Conservation (phyloP, 1,140 invertebrate species). For the Caenorhabditis tropicalis region DNA sequence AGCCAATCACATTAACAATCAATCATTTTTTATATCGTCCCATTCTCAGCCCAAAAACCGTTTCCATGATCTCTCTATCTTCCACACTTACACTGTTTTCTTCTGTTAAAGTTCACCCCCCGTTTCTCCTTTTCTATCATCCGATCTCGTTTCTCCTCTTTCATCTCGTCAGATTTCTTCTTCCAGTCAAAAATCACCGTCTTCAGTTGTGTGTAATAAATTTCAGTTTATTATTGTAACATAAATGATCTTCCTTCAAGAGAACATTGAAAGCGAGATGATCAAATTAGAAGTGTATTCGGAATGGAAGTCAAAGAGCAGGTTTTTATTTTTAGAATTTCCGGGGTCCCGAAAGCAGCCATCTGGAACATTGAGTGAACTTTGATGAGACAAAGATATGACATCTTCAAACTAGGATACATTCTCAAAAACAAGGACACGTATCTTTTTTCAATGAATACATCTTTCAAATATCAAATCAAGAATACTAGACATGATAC, state of each 20-base stretch:
- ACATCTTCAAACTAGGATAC: neutral
- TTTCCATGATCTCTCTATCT: neutral
- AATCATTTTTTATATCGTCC: neutral
- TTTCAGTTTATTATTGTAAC: neutral
- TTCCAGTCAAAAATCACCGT: neutral
- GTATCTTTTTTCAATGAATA: neutral
- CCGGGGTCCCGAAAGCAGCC: neutral
- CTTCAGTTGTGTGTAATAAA: neutral
- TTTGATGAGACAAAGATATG: constrained; percentile 16
- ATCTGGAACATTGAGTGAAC: neutral
- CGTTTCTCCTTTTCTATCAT: neutral
- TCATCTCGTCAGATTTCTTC: constrained; percentile 17
- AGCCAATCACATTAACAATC: neutral
- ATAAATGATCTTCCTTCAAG: too few species aligned
- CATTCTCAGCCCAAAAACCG: neutral
- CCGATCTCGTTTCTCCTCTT: neutral
- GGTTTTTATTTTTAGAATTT: neutral
- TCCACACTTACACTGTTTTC: neutral
- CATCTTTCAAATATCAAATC: neutral
- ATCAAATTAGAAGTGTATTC: neutral
- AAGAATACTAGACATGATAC: neutral
- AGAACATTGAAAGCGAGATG: neutral
- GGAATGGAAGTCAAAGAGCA: neutral
- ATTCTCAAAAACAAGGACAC: neutral
- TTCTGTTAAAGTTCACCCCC: neutral